Percentiles rank a stretch among this genome's conserved stretches.
These are phyloP conservation scores for Xiphorhynchus elegans DNA, from an alignment of 2,113 vertebrate species.

Conservation along the genomic window DNA sequence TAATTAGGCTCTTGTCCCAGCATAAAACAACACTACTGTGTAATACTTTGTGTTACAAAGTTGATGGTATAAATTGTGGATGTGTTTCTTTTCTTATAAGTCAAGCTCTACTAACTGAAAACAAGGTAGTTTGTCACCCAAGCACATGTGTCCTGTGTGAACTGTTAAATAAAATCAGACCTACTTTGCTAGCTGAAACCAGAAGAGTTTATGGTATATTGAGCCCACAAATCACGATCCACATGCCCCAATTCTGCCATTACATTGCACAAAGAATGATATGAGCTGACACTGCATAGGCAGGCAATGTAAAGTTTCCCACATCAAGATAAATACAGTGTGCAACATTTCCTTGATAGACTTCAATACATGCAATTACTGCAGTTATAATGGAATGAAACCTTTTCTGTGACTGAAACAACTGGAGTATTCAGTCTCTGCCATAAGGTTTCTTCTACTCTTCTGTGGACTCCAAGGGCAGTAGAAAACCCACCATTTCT, in stretches of 20 bases:
- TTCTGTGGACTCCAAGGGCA: background rate
- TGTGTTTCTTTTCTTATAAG: background rate
- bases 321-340: conserved; percentile 47
- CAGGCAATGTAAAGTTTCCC: conserved; percentile 35
- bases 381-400: conserved; percentile 16
- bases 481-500: conserved; percentile 12
- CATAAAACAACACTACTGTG: background rate
- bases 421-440: background rate
- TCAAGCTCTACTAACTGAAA: background rate
- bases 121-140: background rate
- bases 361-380: conserved; percentile 42
- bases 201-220: background rate
- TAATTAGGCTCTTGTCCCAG: background rate
- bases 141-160: background rate
- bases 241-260: background rate
- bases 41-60: background rate
- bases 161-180: conserved; percentile 20
- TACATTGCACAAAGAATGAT: conserved; percentile 21
- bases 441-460: background rate
- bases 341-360: conserved; percentile 17
- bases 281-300: background rate
- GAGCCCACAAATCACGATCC: conserved; percentile 52
- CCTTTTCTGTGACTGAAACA: conserved; percentile 25
- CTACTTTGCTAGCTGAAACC: background rate
- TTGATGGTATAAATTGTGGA: background rate